phyloP scores from a whole-genome alignment of 1,140 invertebrate species.

The Lepidurus packardi region DNA sequence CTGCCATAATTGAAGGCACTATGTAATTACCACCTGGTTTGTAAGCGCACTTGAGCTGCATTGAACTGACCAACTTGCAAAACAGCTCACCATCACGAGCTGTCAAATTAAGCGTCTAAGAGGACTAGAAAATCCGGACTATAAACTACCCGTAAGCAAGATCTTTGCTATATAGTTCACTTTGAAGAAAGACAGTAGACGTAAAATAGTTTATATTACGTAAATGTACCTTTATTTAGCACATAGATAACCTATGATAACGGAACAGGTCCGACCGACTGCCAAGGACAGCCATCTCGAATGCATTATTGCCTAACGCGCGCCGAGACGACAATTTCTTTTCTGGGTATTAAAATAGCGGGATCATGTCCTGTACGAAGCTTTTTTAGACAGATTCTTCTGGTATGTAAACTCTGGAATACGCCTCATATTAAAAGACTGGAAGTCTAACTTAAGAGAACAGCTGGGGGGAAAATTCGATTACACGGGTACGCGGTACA shows the following conservation, averaged over 20 bases:
- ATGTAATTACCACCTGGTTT: too few relatives aligned
- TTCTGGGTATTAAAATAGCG: not conserved
- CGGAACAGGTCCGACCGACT: constrained; percentile 9
- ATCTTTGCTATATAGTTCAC: too few relatives aligned
- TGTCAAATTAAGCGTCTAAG: too few relatives aligned
- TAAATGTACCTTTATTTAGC: constrained; percentile 20
- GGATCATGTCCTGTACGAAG: not conserved
- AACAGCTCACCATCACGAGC: too few relatives aligned
- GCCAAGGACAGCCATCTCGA: not conserved
- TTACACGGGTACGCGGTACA: constrained; percentile 8
- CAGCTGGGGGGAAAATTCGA: not conserved
- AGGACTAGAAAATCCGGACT: too few relatives aligned
- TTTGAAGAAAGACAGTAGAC: too few relatives aligned
- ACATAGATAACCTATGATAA: constrained; percentile 11
- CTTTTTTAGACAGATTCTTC: not conserved
- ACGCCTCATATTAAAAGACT: not conserved
- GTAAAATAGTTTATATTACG: not conserved
- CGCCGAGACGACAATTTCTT: not conserved
- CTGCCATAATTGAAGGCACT: too few relatives aligned
- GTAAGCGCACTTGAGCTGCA: too few relatives aligned
- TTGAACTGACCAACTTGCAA: too few relatives aligned
- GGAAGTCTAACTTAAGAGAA: not conserved
- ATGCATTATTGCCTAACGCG: not conserved
- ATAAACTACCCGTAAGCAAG: too few relatives aligned
- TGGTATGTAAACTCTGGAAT: constrained; percentile 11